Evolutionary conservation across 2,113 vertebrate species (phyloP).

Genomic region (Malurus alboscapulatus): DNA sequence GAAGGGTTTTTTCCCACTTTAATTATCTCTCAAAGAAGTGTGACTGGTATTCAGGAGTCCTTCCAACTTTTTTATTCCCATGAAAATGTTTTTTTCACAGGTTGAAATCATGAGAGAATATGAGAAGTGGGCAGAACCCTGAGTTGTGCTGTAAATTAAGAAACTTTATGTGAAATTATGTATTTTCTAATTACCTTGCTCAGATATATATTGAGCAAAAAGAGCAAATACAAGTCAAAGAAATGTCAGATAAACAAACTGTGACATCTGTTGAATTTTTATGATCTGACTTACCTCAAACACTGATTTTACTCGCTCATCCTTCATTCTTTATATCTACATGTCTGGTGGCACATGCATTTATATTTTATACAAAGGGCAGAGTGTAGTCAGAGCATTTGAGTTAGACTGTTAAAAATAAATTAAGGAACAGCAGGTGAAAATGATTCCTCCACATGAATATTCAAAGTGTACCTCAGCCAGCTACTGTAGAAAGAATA

Average conservation of each 20-base stretch:
- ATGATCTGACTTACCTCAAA: neutral
- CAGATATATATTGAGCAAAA: neutral
- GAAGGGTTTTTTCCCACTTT: neutral
- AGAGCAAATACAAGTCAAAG: neutral
- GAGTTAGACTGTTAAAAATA: slow-evolving; percentile 54
- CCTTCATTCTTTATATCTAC: slow-evolving; percentile 14
- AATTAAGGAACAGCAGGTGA: slow-evolving; percentile 52
- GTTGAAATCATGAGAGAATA: neutral
- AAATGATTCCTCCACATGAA: slow-evolving; percentile 49
- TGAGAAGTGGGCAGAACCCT: neutral
- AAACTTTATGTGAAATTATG: neutral
- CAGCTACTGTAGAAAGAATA: neutral
- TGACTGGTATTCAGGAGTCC: neutral
- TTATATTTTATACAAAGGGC: slow-evolving; percentile 46
- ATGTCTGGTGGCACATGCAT: neutral
- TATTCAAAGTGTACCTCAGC: slow-evolving; percentile 27
- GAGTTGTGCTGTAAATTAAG: neutral
- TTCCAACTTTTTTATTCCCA: neutral
- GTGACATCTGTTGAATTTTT: neutral
- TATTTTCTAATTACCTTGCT: slow-evolving; percentile 14
- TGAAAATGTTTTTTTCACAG: neutral
- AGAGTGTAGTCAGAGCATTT: slow-evolving; percentile 29
- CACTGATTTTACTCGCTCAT: neutral
- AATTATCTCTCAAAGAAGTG: neutral
- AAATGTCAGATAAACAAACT: slow-evolving; percentile 30